Percentiles rank a stretch among this genome's conserved stretches.
phyloP scores from a whole-genome alignment of 2,888 invertebrate species.

The Pilophorus perplexus region DNA sequence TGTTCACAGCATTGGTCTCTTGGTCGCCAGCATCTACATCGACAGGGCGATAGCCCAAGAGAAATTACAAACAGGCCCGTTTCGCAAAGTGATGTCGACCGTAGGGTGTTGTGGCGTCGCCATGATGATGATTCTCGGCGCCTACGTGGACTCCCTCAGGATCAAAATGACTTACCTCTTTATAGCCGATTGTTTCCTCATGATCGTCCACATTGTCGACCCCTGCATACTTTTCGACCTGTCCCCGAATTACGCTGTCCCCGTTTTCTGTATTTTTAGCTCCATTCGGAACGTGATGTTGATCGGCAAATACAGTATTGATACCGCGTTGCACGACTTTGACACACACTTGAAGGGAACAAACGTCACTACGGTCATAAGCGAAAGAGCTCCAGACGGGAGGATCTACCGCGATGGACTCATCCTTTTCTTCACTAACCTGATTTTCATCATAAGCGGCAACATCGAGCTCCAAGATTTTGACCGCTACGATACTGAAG shows the following conservation, averaged over 20 bases:
- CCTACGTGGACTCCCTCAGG: not conserved
- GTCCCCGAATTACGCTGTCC: conserved; percentile 1
- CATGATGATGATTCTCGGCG: not conserved
- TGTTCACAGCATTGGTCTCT: too few relatives aligned
- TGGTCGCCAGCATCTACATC: not conserved
- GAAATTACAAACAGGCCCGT: not conserved
- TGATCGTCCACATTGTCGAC: not conserved
- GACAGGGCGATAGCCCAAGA: not conserved
- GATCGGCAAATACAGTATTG: too few relatives aligned
- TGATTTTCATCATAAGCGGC: conserved; percentile 19
- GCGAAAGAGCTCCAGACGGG: too few relatives aligned
- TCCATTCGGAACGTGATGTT: not conserved
- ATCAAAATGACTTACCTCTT: not conserved
- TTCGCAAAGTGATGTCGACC: conserved; percentile 11
- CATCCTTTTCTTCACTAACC: conserved; percentile 4
- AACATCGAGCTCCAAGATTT: conserved; percentile 13
- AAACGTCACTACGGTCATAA: too few relatives aligned
- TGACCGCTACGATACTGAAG: conserved; percentile 12
- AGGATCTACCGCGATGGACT: conserved; percentile 9
- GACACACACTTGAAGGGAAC: too few relatives aligned
- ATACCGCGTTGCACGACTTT: too few relatives aligned
- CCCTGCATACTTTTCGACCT: not conserved
- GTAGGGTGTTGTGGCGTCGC: conserved; percentile 16
- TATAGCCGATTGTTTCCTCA: not conserved
- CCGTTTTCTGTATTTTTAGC: not conserved